Base-by-base conservation (phyloP, 2,113 vertebrate genomes). In the Vulpes lagopus region DNA sequence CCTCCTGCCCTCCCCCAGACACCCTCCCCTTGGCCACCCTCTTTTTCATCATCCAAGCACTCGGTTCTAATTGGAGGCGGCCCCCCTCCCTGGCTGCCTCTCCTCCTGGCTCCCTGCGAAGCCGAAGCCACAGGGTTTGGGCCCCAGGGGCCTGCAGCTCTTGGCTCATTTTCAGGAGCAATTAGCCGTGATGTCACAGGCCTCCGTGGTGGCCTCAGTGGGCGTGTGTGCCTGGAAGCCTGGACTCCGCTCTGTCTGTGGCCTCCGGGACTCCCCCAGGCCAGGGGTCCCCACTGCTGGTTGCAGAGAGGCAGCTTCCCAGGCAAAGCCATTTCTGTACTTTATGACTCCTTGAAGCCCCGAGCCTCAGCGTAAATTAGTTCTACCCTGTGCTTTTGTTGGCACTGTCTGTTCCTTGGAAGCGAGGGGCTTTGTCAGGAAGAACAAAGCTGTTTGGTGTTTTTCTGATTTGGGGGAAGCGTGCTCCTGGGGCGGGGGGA, bases 161-260 rank as follows among this genome's bases (percentile, higher is more conserved):
- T 93, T 94, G 96, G 92, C 98, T 98, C 96, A 27, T 98, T 99
- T 98, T 97, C 98, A 98, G 97, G 98, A 97, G 98, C 98, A 99
- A 98, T 98, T 98, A 98, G 95, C 96, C 84, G 60, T 98, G 98
- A 98, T 98, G 96, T 96, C 96, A 96, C 38, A 67, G 64, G 78
- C 62, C 87, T 81, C 16, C 1, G 84, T 53, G 90, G 97, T 55
- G 55, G 86, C 79, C 84, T 51, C 73, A 3, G 15, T 3, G 15
- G 95, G 97, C 60, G 0, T 25, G 8, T 51, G 84, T 83, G 38
- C 90, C 53, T 5, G 59, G 91, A 95, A 87, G 81, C 76, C 60
- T 2, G 60, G 55, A 35, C 60, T 74, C 81, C 53, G 74, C 79
- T 85, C 59, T 2, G 1, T 65, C 96, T 94, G 81, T 16, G 78